A percentile compares a stretch with the other conserved stretches of the same genome.
phyloP scores from a whole-genome alignment of 2,797 vertebrate genomes.

The Spheniscus humboldti region DNA sequence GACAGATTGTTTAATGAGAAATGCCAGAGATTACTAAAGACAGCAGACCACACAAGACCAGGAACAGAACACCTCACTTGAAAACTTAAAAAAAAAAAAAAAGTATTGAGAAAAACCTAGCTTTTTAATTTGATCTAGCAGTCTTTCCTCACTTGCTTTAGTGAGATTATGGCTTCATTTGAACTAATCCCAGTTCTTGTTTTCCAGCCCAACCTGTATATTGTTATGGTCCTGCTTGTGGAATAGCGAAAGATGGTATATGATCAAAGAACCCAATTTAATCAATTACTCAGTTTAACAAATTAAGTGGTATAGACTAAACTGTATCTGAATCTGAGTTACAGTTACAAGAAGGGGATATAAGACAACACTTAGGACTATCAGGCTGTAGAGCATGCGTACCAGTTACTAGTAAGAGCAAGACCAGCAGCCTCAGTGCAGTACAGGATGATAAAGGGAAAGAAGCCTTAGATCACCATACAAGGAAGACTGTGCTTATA shows the following conservation, averaged over 20 bases:
- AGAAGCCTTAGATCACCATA: not conserved
- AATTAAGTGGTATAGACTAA: not conserved
- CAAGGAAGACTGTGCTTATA: not conserved
- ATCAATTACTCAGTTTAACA: not conserved
- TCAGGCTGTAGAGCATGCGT: rapidly evolving
- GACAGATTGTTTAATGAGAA: not conserved
- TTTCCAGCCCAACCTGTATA: not conserved
- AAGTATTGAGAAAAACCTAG: not conserved
- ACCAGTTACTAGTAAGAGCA: not conserved
- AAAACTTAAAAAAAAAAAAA: not conserved
- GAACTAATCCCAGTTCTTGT: not conserved
- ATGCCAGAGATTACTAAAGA: not conserved
- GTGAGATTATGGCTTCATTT: not conserved
- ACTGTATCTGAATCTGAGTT: not conserved
- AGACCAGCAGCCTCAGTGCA: not conserved
- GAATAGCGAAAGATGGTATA: not conserved
- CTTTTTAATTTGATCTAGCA: not conserved
- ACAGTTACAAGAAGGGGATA: not conserved
- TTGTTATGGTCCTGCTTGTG: not conserved
- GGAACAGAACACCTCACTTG: not conserved
- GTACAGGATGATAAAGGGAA: not conserved
- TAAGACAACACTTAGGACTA: not conserved
- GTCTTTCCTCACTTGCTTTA: not conserved
- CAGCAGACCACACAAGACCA: not conserved
- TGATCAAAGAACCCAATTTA: not conserved